phyloP scores from a whole-genome alignment of 2,888 invertebrate genomes.

The Catocala fraxini region DNA sequence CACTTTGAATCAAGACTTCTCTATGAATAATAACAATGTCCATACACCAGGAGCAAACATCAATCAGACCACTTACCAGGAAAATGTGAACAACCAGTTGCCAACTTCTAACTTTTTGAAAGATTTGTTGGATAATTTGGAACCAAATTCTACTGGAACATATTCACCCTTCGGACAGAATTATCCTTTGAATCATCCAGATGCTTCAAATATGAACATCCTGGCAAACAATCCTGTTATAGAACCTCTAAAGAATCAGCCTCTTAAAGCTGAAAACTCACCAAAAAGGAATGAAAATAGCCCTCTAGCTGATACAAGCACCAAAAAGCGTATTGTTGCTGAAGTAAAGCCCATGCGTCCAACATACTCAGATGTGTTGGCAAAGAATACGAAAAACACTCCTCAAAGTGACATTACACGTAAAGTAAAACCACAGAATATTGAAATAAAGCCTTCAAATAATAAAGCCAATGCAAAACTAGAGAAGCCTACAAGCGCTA shows the following conservation, averaged over 20 bases:
- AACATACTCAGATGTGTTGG: conserved; percentile 94
- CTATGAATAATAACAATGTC: conserved; percentile 67
- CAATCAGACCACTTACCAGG: conserved; percentile 64
- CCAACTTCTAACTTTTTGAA: conserved; percentile 89
- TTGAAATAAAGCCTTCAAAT: conserved; percentile 73
- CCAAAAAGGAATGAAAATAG: conserved; percentile 80
- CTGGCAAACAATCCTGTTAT: conserved; percentile 66
- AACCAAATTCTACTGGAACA: conserved; percentile 91
- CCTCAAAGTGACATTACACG: conserved; percentile 77
- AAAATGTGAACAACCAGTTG: conserved; percentile 63
- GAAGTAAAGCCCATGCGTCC: conserved; percentile 96
- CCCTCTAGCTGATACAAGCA: conserved; percentile 85
- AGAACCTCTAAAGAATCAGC: conserved; percentile 63
- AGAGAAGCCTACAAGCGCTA: conserved; percentile 68
- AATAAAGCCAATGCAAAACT: conserved; percentile 75
- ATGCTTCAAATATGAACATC: conserved; percentile 72
- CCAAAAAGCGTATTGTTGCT: conserved; percentile 92
- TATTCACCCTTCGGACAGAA: conserved; percentile 92
- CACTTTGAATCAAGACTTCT: conserved; percentile 77
- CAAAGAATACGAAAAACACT: conserved; percentile 89
- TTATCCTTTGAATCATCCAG: conserved; percentile 84
- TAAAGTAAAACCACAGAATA: conserved; percentile 78
- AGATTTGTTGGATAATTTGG: conserved; percentile 91
- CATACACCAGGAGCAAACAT: conserved; percentile 61
- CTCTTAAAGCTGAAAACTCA: conserved; percentile 70